Conservation (phyloP, 1,140 invertebrate genomes). For the Lerema accius region DNA sequence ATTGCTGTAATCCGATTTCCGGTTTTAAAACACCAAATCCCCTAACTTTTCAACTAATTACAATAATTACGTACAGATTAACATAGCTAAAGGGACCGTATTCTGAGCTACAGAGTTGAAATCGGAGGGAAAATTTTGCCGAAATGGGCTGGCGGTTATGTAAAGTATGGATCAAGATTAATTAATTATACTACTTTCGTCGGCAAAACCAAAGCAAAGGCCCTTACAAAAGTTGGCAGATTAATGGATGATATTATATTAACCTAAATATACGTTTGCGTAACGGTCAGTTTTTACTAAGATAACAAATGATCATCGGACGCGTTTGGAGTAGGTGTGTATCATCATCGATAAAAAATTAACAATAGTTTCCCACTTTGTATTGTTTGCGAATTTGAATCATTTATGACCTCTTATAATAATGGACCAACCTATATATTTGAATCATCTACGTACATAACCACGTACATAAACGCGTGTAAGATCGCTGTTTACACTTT, state of each 20-base stretch:
- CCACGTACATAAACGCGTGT: too few relatives aligned
- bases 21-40: not conserved
- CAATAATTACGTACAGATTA: constrained; percentile 14
- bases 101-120: constrained; percentile 17
- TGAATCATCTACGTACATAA: too few relatives aligned
- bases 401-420: too few relatives aligned
- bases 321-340: too few relatives aligned
- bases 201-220: not conserved
- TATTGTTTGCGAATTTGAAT: too few relatives aligned
- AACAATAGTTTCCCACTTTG: too few relatives aligned
- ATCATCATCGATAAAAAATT: too few relatives aligned
- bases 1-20: not conserved
- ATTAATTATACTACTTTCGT: constrained; percentile 27
- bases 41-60: constrained; percentile 10
- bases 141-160: constrained; percentile 13
- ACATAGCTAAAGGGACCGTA: constrained; percentile 6
- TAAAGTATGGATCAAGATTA: constrained; percentile 31
- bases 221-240: constrained; percentile 8
- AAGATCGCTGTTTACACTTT: too few relatives aligned
- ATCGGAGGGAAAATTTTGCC: constrained; percentile 15
- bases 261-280: not conserved
- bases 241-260: constrained; percentile 17
- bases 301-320: not conserved
- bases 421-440: too few relatives aligned
- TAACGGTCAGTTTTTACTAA: not conserved